A percentile compares a stretch with the other conserved stretches of the same genome.
Evolutionary conservation across 2,888 invertebrate species (phyloP).

Genomic region (Mythimna lalbum): DNA sequence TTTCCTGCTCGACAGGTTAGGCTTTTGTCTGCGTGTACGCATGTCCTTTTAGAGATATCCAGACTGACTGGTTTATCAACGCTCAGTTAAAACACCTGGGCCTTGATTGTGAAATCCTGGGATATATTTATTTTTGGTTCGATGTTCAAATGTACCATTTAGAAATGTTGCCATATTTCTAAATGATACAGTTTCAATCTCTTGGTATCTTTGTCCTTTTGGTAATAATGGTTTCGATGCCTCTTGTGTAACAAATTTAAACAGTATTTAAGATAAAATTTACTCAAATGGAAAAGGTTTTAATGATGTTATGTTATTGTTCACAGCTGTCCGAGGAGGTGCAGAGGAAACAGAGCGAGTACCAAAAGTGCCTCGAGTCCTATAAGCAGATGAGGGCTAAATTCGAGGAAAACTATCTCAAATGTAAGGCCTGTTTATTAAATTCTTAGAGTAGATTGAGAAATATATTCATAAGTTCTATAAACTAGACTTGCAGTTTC

Average conservation of each 20-base stretch:
- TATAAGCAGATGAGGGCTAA: slow-evolving; percentile 97
- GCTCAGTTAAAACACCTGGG: slow-evolving; percentile 59
- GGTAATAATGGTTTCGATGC: not conserved
- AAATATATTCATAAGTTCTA: not conserved
- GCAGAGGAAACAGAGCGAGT: slow-evolving; percentile 96
- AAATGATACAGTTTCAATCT: slow-evolving; percentile 21
- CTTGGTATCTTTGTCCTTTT: not conserved
- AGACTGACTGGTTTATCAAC: slow-evolving; percentile 62
- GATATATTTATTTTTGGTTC: slow-evolving; percentile 40
- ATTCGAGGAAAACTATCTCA: slow-evolving; percentile 98
- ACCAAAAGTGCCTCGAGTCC: slow-evolving; percentile 97
- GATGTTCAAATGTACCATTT: slow-evolving; percentile 8
- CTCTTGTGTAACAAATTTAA: not conserved
- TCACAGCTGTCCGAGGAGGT: slow-evolving; percentile 97
- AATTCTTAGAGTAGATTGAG: not conserved
- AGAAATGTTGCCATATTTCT: slow-evolving; percentile 1
- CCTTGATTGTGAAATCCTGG: slow-evolving; percentile 53
- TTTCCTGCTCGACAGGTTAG: slow-evolving; percentile 57
- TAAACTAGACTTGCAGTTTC: not conserved
- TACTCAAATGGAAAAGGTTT: not conserved
- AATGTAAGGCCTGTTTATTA: slow-evolving; percentile 91
- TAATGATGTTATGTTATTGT: slow-evolving; percentile 67
- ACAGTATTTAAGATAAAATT: not conserved
- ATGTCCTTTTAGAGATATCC: slow-evolving; percentile 61
- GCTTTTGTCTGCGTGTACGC: slow-evolving; percentile 59